Percentiles rank a stretch among this genome's conserved stretches.
These are phyloP conservation scores for Alcis repandata DNA, from an alignment of 2,888 invertebrate species.

Conservation along the genomic window DNA sequence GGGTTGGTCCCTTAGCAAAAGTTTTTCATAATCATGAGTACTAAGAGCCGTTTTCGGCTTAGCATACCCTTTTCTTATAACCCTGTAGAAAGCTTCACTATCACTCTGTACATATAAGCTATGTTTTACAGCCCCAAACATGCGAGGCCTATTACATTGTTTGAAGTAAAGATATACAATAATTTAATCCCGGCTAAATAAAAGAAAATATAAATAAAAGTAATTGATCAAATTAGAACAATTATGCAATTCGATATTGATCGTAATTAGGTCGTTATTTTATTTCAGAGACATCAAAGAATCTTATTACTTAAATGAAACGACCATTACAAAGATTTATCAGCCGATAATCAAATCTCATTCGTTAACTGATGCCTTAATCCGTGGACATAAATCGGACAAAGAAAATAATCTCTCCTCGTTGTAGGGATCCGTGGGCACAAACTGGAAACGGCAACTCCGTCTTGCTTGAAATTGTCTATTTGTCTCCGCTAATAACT, in stretches of 20 bases:
- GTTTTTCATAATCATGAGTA: too few relatives aligned
- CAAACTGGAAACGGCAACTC: constrained; percentile 24
- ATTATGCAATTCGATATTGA: neutral
- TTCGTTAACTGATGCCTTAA: constrained; percentile 37
- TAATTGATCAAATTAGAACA: neutral
- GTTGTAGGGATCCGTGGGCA: constrained; percentile 19
- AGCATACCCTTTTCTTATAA: too few relatives aligned
- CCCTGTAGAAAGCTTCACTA: too few relatives aligned
- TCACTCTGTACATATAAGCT: too few relatives aligned
- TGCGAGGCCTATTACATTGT: too few relatives aligned
- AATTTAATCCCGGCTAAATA: too few relatives aligned
- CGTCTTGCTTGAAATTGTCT: constrained; percentile 35
- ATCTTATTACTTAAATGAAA: constrained; percentile 19
- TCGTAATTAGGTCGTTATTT: neutral
- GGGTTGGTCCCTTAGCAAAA: too few relatives aligned
- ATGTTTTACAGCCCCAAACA: too few relatives aligned
- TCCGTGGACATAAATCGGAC: constrained; percentile 39
- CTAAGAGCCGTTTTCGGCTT: too few relatives aligned
- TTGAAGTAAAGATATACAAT: too few relatives aligned
- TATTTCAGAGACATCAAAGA: constrained; percentile 4
- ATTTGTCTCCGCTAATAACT: constrained; percentile 40
- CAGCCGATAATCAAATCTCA: constrained; percentile 25
- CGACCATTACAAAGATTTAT: constrained; percentile 25
- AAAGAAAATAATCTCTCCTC: constrained; percentile 35
- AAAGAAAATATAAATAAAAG: neutral